phyloP scores from a whole-genome alignment of 2,113 vertebrate species.

The Cheilinus undulatus region DNA sequence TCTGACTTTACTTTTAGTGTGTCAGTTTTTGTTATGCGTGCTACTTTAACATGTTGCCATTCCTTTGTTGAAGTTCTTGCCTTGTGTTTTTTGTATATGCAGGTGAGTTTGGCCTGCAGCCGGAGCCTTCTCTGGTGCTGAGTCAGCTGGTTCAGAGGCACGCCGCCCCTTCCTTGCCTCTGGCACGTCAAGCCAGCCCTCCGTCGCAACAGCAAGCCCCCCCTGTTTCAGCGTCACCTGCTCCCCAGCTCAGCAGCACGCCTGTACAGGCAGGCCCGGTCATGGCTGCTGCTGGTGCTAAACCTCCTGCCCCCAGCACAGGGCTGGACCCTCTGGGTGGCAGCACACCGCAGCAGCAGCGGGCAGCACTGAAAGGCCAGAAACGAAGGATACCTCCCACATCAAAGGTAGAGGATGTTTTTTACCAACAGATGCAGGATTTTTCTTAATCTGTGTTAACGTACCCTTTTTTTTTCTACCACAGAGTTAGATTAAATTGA shows the following conservation, averaged over 20 bases:
- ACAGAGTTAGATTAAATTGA: not conserved
- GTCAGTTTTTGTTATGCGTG: not conserved
- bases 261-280: constrained; percentile 60
- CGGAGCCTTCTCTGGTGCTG: constrained; percentile 95
- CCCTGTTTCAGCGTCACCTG: constrained; percentile 64
- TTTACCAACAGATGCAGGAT: not conserved
- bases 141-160: constrained; percentile 94
- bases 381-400: constrained; percentile 91
- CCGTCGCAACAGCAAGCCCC: constrained; percentile 64
- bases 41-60: not conserved
- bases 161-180: constrained; percentile 76
- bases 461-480: no score
- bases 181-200: constrained; percentile 80
- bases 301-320: constrained; percentile 64
- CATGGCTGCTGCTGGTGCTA: constrained; percentile 74
- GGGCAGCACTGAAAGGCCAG: constrained; percentile 89
- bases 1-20: no score
- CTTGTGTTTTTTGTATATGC: not conserved
- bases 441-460: no score
- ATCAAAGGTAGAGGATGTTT: constrained; percentile 86
- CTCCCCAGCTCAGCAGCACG: constrained; percentile 70
- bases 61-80: not conserved
- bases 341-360: constrained; percentile 82
- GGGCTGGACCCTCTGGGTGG: constrained; percentile 84
- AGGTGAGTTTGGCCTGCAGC: constrained; percentile 95